Evolutionary conservation across 2,797 vertebrate genomes (phyloP).

Genomic region (Ispidina lecontei): DNA sequence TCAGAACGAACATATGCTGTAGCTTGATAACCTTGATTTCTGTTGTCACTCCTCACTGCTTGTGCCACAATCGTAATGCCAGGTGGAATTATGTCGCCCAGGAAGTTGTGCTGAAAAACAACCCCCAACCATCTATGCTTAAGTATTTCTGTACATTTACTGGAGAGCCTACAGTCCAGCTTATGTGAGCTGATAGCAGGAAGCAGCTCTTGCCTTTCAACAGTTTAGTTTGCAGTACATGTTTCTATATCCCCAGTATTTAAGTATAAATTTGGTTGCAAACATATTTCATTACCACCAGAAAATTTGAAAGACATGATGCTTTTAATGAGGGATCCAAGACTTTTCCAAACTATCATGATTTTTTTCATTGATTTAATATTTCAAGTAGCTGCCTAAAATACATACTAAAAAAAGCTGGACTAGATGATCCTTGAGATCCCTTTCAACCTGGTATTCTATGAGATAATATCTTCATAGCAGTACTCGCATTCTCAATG

Average conservation of each 20-base stretch:
- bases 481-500: neutral
- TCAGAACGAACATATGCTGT: constrained; percentile 64
- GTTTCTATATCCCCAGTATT: neutral
- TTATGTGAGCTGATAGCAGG: neutral
- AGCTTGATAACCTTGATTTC: constrained; percentile 73
- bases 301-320: neutral
- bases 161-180: neutral
- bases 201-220: neutral
- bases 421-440: too few species aligned
- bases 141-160: neutral
- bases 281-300: neutral
- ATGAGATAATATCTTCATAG: neutral
- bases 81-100: constrained; percentile 38
- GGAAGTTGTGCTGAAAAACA: constrained; percentile 67
- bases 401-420: neutral
- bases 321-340: neutral
- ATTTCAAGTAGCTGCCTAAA: neutral
- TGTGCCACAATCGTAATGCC: constrained; percentile 63
- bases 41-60: constrained; percentile 68
- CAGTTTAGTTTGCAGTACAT: rapidly evolving
- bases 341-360: neutral
- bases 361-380: neutral
- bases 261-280: neutral
- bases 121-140: constrained; percentile 34
- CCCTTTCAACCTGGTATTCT: too few species aligned